Conservation (phyloP, 2,797 vertebrate genomes). For the Hydrolagus colliei region DNA sequence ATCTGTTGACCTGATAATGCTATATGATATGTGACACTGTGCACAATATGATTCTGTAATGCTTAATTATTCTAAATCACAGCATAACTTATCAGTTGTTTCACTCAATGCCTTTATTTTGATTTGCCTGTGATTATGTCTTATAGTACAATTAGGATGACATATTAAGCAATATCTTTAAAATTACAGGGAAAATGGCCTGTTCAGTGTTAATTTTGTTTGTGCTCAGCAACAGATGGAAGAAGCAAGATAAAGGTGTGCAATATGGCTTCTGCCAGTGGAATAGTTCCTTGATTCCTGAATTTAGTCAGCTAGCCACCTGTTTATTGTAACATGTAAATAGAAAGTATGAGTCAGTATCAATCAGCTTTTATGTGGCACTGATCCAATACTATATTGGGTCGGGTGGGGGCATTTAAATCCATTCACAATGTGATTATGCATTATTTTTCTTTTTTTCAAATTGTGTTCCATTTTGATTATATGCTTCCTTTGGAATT, state of each 20-base stretch:
- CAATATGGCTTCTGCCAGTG: constrained; percentile 2
- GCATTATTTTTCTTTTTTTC: constrained; percentile 15
- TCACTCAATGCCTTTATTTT: not conserved
- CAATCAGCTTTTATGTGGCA: constrained; percentile 14
- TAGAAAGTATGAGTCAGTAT: constrained; percentile 25
- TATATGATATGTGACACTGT: not conserved
- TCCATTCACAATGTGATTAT: constrained; percentile 19
- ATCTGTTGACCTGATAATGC: not conserved
- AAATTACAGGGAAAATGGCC: not conserved
- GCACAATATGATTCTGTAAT: not conserved
- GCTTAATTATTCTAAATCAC: not conserved
- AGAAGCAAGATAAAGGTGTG: constrained; percentile 22
- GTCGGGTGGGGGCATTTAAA: not conserved
- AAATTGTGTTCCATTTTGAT: constrained; percentile 27
- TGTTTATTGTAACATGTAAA: constrained; percentile 19
- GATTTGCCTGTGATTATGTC: not conserved
- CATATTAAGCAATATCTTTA: not conserved
- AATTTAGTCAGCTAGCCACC: constrained; percentile 25
- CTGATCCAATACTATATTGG: constrained; percentile 17
- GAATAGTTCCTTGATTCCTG: constrained; percentile 17
- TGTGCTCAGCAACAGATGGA: constrained; percentile 22
- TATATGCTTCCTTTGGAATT: constrained; percentile 4
- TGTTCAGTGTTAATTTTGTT: constrained; percentile 12
- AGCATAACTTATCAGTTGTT: not conserved
- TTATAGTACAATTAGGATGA: not conserved